phyloP scores from a whole-genome alignment of 2,888 invertebrate genomes.

The Ptilodon capucinus region DNA sequence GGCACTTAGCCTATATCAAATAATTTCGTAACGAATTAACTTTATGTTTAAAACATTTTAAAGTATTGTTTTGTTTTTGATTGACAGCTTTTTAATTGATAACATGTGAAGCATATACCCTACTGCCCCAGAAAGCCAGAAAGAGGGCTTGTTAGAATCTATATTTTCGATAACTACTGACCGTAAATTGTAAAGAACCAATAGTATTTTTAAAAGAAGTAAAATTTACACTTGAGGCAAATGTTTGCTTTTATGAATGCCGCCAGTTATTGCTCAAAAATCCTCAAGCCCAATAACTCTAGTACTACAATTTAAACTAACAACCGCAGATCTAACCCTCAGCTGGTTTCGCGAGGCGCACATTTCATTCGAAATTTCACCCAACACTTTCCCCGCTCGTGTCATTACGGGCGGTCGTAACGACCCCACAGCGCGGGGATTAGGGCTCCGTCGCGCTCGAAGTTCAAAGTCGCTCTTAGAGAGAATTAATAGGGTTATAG shows the following conservation, averaged over 20 bases:
- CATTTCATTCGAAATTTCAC: constrained; percentile 38
- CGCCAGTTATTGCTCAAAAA: neutral
- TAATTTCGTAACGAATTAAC: neutral
- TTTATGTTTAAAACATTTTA: neutral
- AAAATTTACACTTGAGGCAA: too few relatives aligned
- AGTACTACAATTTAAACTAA: neutral
- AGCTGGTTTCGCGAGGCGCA: constrained; percentile 22
- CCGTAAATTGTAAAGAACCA: too few relatives aligned
- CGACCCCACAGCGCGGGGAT: constrained; percentile 44
- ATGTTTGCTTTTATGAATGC: too few relatives aligned
- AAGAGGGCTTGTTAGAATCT: too few relatives aligned
- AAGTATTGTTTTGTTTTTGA: neutral
- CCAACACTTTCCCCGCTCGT: constrained; percentile 40
- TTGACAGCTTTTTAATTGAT: neutral
- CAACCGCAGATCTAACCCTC: constrained; percentile 20
- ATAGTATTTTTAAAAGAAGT: too few relatives aligned
- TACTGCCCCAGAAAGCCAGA: too few relatives aligned
- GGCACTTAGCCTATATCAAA: neutral
- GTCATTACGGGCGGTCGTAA: constrained; percentile 43
- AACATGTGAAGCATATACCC: too few relatives aligned
- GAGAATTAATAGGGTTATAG: constrained; percentile 80
- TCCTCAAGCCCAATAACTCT: neutral
- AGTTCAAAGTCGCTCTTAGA: constrained; percentile 65
- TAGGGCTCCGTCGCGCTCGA: constrained; percentile 41
- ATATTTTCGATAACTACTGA: too few relatives aligned